Evolutionary conservation across 2,888 invertebrate species (phyloP), one percentile per base, ranked within the genome.

Genomic region (Tolmerus cingulatus): DNA sequence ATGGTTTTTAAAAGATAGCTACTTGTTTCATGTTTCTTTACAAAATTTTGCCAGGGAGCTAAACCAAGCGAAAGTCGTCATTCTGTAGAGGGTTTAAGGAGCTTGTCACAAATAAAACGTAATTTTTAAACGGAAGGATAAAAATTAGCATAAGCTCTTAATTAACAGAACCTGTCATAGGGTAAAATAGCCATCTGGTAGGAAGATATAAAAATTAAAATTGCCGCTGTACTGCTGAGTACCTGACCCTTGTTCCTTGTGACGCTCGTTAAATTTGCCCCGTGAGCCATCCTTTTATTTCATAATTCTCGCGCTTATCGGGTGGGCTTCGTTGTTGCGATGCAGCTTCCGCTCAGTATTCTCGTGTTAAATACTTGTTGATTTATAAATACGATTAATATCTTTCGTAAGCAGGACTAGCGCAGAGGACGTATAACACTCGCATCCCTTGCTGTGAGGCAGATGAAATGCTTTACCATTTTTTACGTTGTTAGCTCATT

Each of bases 311-410:
- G 27, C 12, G 27, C 66, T 66, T 27, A 66, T 66, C 66, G 23
- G 66, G 23, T 8, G 66, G 66, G 66, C 23, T 12, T 27, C 12
- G 27, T 8, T 66, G 12, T 66, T 66, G 66, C 66, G 27, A 66
- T 66, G 23, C 27, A 66, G 66, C 23, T 66, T 19, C 9, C 27
- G 66, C 12, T 27, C 27, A 19, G 66, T 23, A 19, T 66, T 66
- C 27, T 12, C 40, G 37, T 76, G 27, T n/a, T 76, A 40, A 76
- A 27, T 37, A 37, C 76, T 76, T 76, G 76, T 34, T 76, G 76
- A 76, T 76, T 76, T 76, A 76, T 76, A 37, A 37, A 76, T 76
- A 40, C 76, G 2, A 76, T 76, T 76, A 76, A 76, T 76, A 76
- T 37, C 37, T 14, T 34, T 37, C 76, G 16, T 19, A 66, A 23